Conservation (phyloP, 2,113 vertebrate genomes). For the Silurus asotus region DNA sequence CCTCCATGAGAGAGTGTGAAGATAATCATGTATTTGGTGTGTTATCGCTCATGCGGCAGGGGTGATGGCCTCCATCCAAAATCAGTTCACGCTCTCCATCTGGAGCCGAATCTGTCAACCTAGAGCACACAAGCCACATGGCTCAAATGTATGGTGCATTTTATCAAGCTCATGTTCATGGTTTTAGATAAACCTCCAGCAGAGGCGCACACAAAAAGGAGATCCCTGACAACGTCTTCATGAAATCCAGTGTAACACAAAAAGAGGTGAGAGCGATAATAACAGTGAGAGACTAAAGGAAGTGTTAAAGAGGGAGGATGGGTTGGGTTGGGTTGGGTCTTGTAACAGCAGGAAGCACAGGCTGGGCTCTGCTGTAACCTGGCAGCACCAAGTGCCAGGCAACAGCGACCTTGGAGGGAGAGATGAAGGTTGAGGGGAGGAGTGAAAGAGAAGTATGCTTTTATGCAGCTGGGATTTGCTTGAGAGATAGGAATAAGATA, state of each 20-base stretch:
- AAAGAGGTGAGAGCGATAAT: conserved; percentile 44
- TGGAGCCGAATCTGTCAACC: conserved; percentile 52
- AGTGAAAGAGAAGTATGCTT: conserved; percentile 10
- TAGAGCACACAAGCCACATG: not conserved
- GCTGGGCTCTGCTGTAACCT: conserved; percentile 50
- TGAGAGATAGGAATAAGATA: conserved; percentile 3
- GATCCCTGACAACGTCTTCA: conserved; percentile 24
- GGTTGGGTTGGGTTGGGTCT: conserved; percentile 33
- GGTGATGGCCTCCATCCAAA: conserved; percentile 58
- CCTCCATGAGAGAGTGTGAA: conserved; percentile 34
- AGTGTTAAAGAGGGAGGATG: conserved; percentile 18
- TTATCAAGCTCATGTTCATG: not conserved
- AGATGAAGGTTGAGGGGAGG: conserved; percentile 58
- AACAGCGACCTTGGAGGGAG: conserved; percentile 69
- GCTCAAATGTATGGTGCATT: not conserved
- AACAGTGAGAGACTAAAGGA: conserved; percentile 49
- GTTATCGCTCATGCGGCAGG: conserved; percentile 63
- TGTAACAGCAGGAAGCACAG: conserved; percentile 48
- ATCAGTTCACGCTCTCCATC: conserved; percentile 69
- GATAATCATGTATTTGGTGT: conserved; percentile 63
- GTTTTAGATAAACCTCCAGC: conserved; percentile 9
- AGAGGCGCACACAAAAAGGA: not conserved
- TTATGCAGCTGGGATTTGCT: not conserved
- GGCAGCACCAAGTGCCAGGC: conserved; percentile 57
- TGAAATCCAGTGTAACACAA: not conserved